These are phyloP conservation scores for Gallinago undulata DNA, from an alignment of 2,113 vertebrate genomes.

Conservation along the genomic window DNA sequence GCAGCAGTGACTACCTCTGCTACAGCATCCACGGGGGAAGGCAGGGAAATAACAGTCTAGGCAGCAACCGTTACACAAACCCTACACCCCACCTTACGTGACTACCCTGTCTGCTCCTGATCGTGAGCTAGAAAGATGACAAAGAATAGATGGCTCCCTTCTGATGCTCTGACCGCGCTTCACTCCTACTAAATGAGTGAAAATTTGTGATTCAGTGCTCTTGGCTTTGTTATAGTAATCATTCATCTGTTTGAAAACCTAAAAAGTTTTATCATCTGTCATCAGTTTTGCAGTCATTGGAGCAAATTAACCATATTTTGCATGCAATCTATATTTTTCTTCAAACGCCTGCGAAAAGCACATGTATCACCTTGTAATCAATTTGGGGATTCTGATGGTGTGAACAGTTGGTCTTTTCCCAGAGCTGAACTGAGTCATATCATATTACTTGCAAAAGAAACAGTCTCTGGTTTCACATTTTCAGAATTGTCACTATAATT, in stretches of 20 bases:
- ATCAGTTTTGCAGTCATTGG: slow-evolving; percentile 26
- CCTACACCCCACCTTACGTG: background rate
- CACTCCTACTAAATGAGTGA: background rate
- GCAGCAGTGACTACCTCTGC: background rate
- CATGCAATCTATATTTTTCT: slow-evolving; percentile 17
- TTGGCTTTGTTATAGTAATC: slow-evolving; percentile 50
- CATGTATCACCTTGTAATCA: slow-evolving; percentile 55
- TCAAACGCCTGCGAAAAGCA: slow-evolving; percentile 43
- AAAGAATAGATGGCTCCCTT: background rate
- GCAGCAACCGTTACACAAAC: background rate
- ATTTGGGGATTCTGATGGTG: slow-evolving; percentile 50
- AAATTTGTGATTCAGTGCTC: slow-evolving; percentile 24
- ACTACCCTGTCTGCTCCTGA: background rate
- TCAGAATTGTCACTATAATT: slow-evolving; percentile 16
- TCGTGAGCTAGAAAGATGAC: background rate
- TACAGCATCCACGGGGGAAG: background rate
- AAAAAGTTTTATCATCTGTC: slow-evolving; percentile 38
- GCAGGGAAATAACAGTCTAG: background rate
- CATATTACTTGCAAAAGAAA: slow-evolving; percentile 23
- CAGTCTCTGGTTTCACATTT: slow-evolving; percentile 22
- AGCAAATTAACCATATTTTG: slow-evolving; percentile 50
- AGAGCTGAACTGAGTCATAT: slow-evolving; percentile 42
- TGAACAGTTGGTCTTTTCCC: slow-evolving; percentile 59
- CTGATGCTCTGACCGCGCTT: slow-evolving; percentile 16
- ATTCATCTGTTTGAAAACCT: slow-evolving; percentile 56